A percentile compares a stretch with the other conserved stretches of the same genome.
Conservation (phyloP, 1,140 invertebrate genomes). For the Phocides pigmalion region DNA sequence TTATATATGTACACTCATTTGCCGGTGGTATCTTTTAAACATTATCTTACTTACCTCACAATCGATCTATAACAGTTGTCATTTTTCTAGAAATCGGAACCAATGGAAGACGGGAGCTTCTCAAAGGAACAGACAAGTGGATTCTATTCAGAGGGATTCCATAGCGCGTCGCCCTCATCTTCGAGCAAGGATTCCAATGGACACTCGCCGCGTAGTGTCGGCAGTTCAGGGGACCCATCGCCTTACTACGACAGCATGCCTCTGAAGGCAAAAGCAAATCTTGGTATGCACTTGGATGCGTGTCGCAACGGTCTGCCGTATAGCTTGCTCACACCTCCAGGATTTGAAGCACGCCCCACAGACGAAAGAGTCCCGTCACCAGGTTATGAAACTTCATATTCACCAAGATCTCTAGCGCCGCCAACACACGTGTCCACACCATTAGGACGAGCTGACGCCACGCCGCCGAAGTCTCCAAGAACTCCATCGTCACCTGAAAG, state of each 20-base stretch:
- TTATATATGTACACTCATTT: too few relatives aligned
- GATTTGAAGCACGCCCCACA: conserved; percentile 62
- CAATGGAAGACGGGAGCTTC: conserved; percentile 73
- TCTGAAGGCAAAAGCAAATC: conserved; percentile 71
- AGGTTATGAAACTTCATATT: conserved; percentile 76
- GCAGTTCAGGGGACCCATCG: conserved; percentile 73
- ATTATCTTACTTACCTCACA: neutral
- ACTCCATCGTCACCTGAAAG: conserved; percentile 68
- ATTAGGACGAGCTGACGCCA: conserved; percentile 65
- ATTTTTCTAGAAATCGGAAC: conserved; percentile 75
- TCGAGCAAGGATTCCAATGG: conserved; percentile 80
- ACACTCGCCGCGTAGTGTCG: conserved; percentile 72
- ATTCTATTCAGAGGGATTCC: conserved; percentile 82
- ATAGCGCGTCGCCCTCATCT: conserved; percentile 79
- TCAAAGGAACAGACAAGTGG: conserved; percentile 73
- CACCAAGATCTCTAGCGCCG: conserved; percentile 71
- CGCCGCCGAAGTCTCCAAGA: conserved; percentile 84
- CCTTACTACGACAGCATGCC: conserved; percentile 80
- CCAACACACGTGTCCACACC: conserved; percentile 71
- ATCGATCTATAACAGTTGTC: conserved; percentile 7
- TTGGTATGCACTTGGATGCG: conserved; percentile 67
- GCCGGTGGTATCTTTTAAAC: too few relatives aligned
- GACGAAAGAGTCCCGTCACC: conserved; percentile 73
- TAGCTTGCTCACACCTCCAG: conserved; percentile 74
- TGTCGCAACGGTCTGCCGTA: conserved; percentile 66